Evolutionary conservation across 2,888 invertebrate species (phyloP), one percentile per base, ranked within the genome.

Genomic region (Chloroclysta siterata): DNA sequence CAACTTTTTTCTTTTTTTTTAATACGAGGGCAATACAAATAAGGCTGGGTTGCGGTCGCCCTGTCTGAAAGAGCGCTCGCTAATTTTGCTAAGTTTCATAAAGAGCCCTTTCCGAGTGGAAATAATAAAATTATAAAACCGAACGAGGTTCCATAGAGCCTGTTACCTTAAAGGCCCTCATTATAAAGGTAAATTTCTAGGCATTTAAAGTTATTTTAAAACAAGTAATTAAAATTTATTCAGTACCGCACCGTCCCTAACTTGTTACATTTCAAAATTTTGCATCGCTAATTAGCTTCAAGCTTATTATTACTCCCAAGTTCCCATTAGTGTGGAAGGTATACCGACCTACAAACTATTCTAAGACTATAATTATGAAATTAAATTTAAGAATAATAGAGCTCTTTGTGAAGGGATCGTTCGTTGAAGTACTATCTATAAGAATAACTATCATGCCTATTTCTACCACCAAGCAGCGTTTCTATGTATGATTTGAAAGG

Each of bases 251-350:
- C 53, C 61, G 62, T 59, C 63, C 61, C 60, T 58, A 72, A 74
- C 55, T 73, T 71, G 63, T 60, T 63, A 66, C 64, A 48, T 70
- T 66, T 68, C 69, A 69, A 60, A 53, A 76, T 75, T 39, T 76
- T 60, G 69, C 72, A 74, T 74, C 68, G 60, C 69, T 82, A 80
- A 80, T 82, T 81, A 75, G 73, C 72, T 71, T 64, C 42, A 44
- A 65, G 73, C 11, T 57, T 75, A 74, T 57, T 75, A 74, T 79
- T 79, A 77, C 80, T 78, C 48, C 65, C 60, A 74, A 79, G 74
- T 79, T 55, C 14, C 46, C 15, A 17, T 15, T 44, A 46, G 17
- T 46, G 10, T 17, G 17, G 0, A 10, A 17, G 17, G 10, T 17
- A 11, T 44, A 15, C 44, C 44, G 8, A 44, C 44, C 15, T 15